Conservation (phyloP, 2,113 vertebrate genomes). For the Lipophrys pholis region DNA sequence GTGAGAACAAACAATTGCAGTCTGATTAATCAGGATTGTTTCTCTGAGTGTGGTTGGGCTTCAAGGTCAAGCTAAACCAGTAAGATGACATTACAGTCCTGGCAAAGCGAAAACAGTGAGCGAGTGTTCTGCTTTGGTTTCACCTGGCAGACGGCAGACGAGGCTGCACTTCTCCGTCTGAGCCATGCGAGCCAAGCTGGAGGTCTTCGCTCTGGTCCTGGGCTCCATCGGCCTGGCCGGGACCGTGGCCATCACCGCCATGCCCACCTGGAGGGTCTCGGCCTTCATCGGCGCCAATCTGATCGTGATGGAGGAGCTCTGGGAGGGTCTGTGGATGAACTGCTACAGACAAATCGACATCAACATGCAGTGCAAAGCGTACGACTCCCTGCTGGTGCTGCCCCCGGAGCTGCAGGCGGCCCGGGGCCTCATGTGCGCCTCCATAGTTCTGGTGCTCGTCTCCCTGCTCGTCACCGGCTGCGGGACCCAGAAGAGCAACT, state of each 20-base stretch:
- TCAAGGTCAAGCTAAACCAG: constrained; percentile 46
- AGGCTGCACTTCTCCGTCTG: background rate
- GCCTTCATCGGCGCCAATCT: constrained; percentile 88
- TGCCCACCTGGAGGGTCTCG: constrained; percentile 94
- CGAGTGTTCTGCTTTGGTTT: background rate
- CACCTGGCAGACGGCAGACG: background rate
- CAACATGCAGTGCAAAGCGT: constrained; percentile 89
- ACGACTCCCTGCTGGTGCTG: constrained; percentile 88
- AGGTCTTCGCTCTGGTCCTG: constrained; percentile 83
- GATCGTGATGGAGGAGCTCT: constrained; percentile 83
- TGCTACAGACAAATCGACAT: constrained; percentile 86
- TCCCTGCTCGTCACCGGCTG: constrained; percentile 65
- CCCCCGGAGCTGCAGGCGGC: constrained; percentile 83
- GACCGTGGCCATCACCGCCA: constrained; percentile 83
- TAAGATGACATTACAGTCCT: constrained; percentile 45
- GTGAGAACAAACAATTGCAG: no score
- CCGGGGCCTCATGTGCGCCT: constrained; percentile 87
- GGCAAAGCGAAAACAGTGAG: background rate
- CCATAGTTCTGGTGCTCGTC: constrained; percentile 80
- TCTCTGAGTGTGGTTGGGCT: no score
- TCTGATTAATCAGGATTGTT: no score
- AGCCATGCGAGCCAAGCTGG: constrained; percentile 72
- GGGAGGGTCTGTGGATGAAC: constrained; percentile 95
- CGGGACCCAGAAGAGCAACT: constrained; percentile 76
- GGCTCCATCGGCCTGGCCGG: constrained; percentile 86